Base-by-base conservation (phyloP, 2,888 invertebrate genomes). In the Apotomis capreana region DNA sequence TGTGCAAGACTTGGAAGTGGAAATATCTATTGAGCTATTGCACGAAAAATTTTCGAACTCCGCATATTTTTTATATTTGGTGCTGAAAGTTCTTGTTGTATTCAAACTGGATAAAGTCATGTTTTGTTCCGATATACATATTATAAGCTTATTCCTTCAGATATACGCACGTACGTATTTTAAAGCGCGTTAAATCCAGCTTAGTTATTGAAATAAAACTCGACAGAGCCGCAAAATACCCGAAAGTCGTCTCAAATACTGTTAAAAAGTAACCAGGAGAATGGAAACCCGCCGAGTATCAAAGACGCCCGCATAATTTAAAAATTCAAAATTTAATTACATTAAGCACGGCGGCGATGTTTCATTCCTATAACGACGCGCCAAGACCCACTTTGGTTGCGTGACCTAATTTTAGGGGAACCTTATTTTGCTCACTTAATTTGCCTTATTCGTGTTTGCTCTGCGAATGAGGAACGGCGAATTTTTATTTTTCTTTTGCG, bases 341-440 rank as follows among this genome's bases (percentile, higher is more conserved):
- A 86, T 89, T 84, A 86, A 79, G 82, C 78, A 76, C 76, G 78
- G 74, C 76, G 75, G 78, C 78, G 78, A 80, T 84, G 78, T 83
- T 85, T 85, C 84, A 81, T 83, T 81, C 75, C 78, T 78, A 70
- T 84, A 85, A 85, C 81, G 81, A 85, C 83, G 77, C 87, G 85
- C 81, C 76, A 69, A 79, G 80, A 83, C 85, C 81, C 86, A 84
- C 87, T 87, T 82, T 83, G 84, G 81, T 83, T 80, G 83, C 87
- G 85, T 87, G 89, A 88, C 91, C 91, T 87, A 90, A 89, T 91
- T 92, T 87, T 80, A 83, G 78, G 81, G 82, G 81, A 83, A 87
- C 87, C 87, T 89, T 89, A 88, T 90, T 91, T 89, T 88, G 87
- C 80, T 88, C 92, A 91, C 91, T 92, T 92, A 91, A 92, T 93